Percentiles rank a stretch among this genome's conserved stretches.
Conservation (phyloP, 2,113 vertebrate species). For the Brienomyrus longianalis region DNA sequence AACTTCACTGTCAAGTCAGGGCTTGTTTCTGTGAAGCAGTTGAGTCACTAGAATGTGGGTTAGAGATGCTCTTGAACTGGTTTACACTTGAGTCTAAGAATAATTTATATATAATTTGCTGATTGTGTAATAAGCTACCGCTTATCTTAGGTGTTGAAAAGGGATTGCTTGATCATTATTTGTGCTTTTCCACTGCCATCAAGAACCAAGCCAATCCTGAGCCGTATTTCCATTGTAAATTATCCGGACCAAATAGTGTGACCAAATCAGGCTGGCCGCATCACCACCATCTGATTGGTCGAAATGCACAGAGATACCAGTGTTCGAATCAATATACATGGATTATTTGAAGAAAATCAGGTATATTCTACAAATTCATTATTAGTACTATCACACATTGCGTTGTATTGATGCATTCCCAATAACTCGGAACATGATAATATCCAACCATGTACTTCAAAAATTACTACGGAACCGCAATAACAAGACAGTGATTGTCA, state of each 20-base stretch:
- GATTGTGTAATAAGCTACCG: not conserved
- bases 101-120: not conserved
- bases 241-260: not conserved
- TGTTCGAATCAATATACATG: not conserved
- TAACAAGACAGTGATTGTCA: not conserved
- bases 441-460: not conserved
- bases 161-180: not conserved
- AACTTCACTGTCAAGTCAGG: not conserved
- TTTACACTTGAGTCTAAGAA: not conserved
- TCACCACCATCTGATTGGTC: not conserved
- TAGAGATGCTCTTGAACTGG: not conserved
- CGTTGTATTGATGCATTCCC: not conserved
- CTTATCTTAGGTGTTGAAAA: not conserved
- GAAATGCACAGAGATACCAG: not conserved
- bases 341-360: not conserved
- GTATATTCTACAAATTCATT: not conserved
- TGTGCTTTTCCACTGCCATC: not conserved
- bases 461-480: not conserved
- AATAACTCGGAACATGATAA: not conserved
- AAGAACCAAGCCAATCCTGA: not conserved
- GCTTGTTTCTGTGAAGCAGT: not conserved
- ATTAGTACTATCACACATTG: not conserved
- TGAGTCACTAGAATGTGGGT: not conserved
- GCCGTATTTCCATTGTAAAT: not conserved
- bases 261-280: not conserved